Percentiles rank a stretch among this genome's conserved stretches.
Conservation (phyloP, 2,113 vertebrate species). For the Chrysemys picta region DNA sequence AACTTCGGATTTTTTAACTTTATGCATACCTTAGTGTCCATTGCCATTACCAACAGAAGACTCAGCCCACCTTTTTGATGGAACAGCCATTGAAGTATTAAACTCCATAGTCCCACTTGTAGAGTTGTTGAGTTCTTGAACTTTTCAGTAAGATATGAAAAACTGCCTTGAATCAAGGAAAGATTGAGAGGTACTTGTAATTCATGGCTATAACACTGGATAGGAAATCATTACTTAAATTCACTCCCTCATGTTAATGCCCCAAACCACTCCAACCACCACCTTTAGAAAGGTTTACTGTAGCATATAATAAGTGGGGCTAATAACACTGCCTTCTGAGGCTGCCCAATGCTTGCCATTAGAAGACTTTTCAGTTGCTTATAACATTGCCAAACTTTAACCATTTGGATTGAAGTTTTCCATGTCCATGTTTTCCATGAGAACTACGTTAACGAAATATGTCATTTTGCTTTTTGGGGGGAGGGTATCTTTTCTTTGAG, state of each 20-base stretch:
- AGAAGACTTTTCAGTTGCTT: background rate
- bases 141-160: background rate
- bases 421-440: background rate
- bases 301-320: too few relatives aligned
- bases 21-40: background rate
- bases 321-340: background rate
- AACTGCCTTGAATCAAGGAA: background rate
- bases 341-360: background rate
- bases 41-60: background rate
- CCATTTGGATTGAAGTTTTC: background rate
- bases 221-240: background rate
- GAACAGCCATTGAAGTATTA: too few relatives aligned
- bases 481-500: background rate
- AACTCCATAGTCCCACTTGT: too few relatives aligned
- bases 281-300: background rate
- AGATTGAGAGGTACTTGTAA: too few relatives aligned
- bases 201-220: too few relatives aligned
- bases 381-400: background rate
- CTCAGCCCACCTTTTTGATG: background rate
- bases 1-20: background rate
- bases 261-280: background rate
- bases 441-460: background rate
- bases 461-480: too few relatives aligned
- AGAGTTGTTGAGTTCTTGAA: too few relatives aligned
- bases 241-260: too few relatives aligned